These are phyloP conservation scores for Smutsia temminckii DNA, from an alignment of 2,797 vertebrate species.

Conservation along the genomic window DNA sequence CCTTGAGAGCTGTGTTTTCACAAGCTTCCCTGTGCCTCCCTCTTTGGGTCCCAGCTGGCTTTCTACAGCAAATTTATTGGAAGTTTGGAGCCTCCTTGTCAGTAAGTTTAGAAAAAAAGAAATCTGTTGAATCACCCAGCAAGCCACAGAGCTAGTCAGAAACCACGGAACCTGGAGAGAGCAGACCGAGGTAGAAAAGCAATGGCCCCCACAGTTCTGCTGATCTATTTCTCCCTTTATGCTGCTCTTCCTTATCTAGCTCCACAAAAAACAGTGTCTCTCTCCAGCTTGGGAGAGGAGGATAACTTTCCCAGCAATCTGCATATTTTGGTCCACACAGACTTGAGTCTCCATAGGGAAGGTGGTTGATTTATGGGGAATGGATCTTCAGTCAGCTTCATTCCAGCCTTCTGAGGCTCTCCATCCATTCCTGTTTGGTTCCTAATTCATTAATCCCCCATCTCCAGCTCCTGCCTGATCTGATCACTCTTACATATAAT, in stretches of 20 bases:
- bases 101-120: conserved; percentile 33
- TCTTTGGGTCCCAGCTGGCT: conserved; percentile 26
- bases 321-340: not conserved
- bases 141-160: conserved; percentile 54
- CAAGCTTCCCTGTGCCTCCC: not conserved
- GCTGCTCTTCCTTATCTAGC: conserved; percentile 30
- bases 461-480: not conserved
- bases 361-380: not conserved
- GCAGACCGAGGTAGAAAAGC: not conserved
- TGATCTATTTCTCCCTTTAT: conserved; percentile 1
- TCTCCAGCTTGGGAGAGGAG: not conserved
- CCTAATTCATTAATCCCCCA: not conserved
- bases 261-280: not conserved
- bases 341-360: not conserved
- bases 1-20: not conserved
- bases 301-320: not conserved
- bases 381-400: conserved; percentile 28
- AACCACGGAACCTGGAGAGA: conserved; percentile 1
- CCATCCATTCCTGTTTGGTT: not conserved
- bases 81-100: conserved; percentile 54
- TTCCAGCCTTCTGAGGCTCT: not conserved
- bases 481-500: not conserved
- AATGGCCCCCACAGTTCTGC: not conserved
- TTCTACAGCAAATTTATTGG: conserved; percentile 6
- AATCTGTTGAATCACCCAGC: conserved; percentile 57